Conservation (phyloP, 1,140 invertebrate genomes). For the Fopius arisanus region DNA sequence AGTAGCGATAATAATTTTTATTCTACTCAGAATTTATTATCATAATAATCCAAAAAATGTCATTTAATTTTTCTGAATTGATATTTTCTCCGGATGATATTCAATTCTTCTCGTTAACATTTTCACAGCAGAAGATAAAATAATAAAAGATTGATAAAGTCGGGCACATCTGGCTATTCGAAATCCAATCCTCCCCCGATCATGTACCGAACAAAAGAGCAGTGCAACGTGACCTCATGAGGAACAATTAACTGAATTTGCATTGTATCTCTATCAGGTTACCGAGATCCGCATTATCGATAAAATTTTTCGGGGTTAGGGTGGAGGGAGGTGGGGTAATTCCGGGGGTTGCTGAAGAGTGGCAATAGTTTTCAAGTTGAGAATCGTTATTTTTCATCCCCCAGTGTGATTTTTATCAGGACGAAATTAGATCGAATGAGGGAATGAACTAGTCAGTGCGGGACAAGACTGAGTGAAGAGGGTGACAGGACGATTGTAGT, state of each 20-base stretch:
- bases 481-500: slow-evolving; percentile 49
- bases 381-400: too few relatives aligned
- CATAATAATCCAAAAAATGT: background rate
- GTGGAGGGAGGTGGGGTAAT: background rate
- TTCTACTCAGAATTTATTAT: background rate
- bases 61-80: too few relatives aligned
- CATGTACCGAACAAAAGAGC: slow-evolving; percentile 11
- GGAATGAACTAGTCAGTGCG: background rate
- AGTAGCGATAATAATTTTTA: slow-evolving; percentile 2
- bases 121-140: too few relatives aligned
- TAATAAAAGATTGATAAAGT: background rate
- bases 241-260: slow-evolving; percentile 66
- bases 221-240: slow-evolving; percentile 28
- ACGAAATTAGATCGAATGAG: slow-evolving; percentile 1
- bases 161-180: background rate
- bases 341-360: too few relatives aligned
- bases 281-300: background rate
- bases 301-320: background rate
- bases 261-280: slow-evolving; percentile 64
- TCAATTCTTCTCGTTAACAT: too few relatives aligned
- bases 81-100: too few relatives aligned
- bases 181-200: slow-evolving; percentile 21
- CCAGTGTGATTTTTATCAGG: background rate
- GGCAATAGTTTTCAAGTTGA: too few relatives aligned
- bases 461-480: slow-evolving; percentile 33